These are phyloP conservation scores for Luidia sarsii DNA, from an alignment of 53 echinoderm and acorn worm species.

Conservation along the genomic window DNA sequence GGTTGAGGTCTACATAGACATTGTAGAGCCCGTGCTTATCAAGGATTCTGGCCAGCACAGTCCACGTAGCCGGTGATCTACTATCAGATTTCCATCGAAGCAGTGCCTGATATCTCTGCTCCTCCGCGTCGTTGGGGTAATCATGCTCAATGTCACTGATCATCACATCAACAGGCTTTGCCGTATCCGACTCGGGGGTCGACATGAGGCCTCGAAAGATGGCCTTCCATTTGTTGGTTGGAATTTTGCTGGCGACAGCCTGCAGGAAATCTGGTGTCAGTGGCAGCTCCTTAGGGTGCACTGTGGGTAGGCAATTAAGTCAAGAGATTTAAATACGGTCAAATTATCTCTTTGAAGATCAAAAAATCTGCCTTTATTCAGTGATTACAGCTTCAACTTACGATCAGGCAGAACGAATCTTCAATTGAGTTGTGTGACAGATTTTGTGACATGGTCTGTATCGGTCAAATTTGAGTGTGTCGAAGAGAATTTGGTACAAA, in stretches of 20 bases:
- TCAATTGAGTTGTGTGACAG: no score
- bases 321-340: no score
- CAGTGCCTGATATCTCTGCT: slow-evolving; percentile 30
- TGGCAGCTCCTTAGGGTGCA: no score
- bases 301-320: no score
- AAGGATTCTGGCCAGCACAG: background rate
- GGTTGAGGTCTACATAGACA: no score
- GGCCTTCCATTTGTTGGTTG: background rate
- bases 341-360: no score
- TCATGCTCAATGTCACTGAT: slow-evolving; percentile 23
- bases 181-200: background rate
- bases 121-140: background rate
- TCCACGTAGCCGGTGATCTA: background rate
- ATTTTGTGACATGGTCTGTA: no score
- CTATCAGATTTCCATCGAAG: slow-evolving; percentile 9
- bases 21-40: background rate
- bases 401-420: no score
- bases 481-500: no score
- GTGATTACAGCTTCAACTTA: no score
- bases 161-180: background rate
- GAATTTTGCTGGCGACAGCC: background rate
- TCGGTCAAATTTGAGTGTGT: no score
- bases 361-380: no score
- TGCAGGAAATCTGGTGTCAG: background rate
- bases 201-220: slow-evolving; percentile 1